Conservation (phyloP, 1,140 invertebrate species). For the Neocloeon triangulifer region DNA sequence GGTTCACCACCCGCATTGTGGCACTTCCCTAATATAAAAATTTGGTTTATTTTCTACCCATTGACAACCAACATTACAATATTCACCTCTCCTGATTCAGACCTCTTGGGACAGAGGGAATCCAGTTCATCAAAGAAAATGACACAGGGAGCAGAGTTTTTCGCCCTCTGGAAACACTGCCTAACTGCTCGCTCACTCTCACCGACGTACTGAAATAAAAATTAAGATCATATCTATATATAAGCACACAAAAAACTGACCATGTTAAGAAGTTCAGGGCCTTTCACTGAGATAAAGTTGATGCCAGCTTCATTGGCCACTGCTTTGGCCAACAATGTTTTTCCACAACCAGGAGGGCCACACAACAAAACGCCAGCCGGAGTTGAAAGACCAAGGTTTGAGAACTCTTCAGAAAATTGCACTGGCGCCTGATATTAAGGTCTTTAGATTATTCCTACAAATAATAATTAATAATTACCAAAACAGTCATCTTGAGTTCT, state of each 20-base stretch:
- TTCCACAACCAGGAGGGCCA: slow-evolving; percentile 87
- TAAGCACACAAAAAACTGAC: slow-evolving; percentile 21
- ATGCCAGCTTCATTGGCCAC: slow-evolving; percentile 90
- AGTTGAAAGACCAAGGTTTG: slow-evolving; percentile 46
- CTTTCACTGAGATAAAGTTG: slow-evolving; percentile 94
- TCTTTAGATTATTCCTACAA: neutral
- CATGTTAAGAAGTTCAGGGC: slow-evolving; percentile 91
- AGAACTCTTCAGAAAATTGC: slow-evolving; percentile 56
- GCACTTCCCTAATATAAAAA: slow-evolving; percentile 28
- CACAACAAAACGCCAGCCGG: slow-evolving; percentile 77
- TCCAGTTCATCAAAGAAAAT: slow-evolving; percentile 99
- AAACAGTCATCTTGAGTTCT: slow-evolving; percentile 71
- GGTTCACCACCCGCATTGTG: slow-evolving; percentile 76
- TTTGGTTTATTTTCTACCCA: too few species aligned
- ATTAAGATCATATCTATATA: slow-evolving; percentile 5
- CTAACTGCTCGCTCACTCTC: slow-evolving; percentile 94
- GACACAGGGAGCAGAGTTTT: slow-evolving; percentile 90
- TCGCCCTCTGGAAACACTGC: slow-evolving; percentile 79
- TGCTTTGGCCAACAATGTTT: slow-evolving; percentile 81
- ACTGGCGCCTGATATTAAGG: slow-evolving; percentile 51
- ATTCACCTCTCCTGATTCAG: slow-evolving; percentile 39
- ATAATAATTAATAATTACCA: slow-evolving; percentile 29
- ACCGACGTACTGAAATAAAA: slow-evolving; percentile 70
- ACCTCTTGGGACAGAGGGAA: slow-evolving; percentile 78
- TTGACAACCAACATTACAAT: slow-evolving; percentile 3